Percentiles rank a stretch among this genome's conserved stretches.
Evolutionary conservation across 92 coral and sea anemone genomes (phyloP).

Genomic region (Plumapathes pennacea): DNA sequence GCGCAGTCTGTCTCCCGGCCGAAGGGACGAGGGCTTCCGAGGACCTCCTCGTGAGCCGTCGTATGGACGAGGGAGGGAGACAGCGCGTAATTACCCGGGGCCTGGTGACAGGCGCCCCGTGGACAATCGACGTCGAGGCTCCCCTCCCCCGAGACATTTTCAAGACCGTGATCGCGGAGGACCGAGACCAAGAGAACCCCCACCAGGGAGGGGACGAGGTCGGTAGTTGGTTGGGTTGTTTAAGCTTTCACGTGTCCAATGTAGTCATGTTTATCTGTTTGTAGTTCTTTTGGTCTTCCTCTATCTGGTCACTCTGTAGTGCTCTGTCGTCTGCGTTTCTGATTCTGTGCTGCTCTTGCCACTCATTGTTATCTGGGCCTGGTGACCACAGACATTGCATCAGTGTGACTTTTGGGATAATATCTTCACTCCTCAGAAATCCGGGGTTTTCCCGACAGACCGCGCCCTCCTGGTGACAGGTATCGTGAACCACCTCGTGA

Average conservation of each 20-base stretch:
- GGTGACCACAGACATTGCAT: too few species aligned
- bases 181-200: conserved; percentile 46
- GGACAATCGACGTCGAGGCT: conserved; percentile 65
- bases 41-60: conserved; percentile 68
- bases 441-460: conserved; percentile 62
- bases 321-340: neutral
- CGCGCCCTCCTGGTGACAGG: conserved; percentile 76
- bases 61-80: conserved; percentile 58
- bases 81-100: conserved; percentile 50
- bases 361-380: too few species aligned
- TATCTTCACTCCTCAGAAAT: conserved; percentile 14
- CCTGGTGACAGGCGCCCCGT: conserved; percentile 70
- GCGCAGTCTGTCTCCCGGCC: conserved; percentile 57
- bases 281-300: neutral
- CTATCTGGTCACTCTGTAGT: neutral
- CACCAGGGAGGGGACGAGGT: conserved; percentile 48
- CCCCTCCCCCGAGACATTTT: conserved; percentile 65
- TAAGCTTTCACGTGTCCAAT: neutral
- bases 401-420: conserved; percentile 1
- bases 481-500: conserved; percentile 78
- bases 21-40: conserved; percentile 76
- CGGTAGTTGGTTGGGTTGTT: neutral
- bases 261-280: neutral
- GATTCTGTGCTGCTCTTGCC: neutral
- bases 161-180: conserved; percentile 67